These are phyloP conservation scores for Beaufortia kweichowensis DNA, from an alignment of 2,113 vertebrate genomes.

Conservation along the genomic window DNA sequence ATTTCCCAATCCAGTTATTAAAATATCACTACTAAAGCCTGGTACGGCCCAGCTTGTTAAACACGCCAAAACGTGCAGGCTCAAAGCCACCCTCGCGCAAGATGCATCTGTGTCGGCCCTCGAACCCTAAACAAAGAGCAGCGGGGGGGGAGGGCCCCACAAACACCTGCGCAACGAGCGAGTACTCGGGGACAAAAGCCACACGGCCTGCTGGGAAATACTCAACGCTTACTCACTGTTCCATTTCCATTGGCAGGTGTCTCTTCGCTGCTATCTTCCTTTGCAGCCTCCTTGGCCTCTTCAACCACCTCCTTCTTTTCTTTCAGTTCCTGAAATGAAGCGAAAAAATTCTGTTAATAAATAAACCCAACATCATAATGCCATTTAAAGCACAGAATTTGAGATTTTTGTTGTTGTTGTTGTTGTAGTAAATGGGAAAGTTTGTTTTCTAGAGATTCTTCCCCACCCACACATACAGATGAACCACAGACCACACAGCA, in stretches of 20 bases:
- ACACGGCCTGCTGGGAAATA: constrained; percentile 58
- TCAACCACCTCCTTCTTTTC: constrained; percentile 79
- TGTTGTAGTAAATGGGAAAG: constrained; percentile 23
- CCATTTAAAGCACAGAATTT: not conserved
- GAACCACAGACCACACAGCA: constrained; percentile 26
- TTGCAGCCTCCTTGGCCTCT: constrained; percentile 58
- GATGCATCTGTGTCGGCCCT: constrained; percentile 74
- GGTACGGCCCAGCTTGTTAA: not conserved
- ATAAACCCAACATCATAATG: not conserved
- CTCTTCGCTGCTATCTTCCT: constrained; percentile 72
- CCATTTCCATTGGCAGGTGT: constrained; percentile 79
- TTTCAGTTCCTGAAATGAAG: constrained; percentile 74
- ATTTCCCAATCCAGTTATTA: not conserved
- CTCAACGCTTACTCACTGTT: constrained; percentile 69
- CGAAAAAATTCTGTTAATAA: constrained; percentile 14
- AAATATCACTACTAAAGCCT: constrained; percentile 24
- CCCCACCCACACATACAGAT: constrained; percentile 22
- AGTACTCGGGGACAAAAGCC: constrained; percentile 69
- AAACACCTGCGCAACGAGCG: constrained; percentile 74
- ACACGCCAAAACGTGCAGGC: no score
- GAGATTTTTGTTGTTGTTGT: not conserved
- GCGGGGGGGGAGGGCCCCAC: constrained; percentile 58
- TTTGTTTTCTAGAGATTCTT: constrained; percentile 9
- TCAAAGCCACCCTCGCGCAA: not conserved
- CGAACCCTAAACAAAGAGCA: constrained; percentile 72